Base-by-base conservation (phyloP, 1,140 invertebrate genomes). In the Dreissena rostriformis region DNA sequence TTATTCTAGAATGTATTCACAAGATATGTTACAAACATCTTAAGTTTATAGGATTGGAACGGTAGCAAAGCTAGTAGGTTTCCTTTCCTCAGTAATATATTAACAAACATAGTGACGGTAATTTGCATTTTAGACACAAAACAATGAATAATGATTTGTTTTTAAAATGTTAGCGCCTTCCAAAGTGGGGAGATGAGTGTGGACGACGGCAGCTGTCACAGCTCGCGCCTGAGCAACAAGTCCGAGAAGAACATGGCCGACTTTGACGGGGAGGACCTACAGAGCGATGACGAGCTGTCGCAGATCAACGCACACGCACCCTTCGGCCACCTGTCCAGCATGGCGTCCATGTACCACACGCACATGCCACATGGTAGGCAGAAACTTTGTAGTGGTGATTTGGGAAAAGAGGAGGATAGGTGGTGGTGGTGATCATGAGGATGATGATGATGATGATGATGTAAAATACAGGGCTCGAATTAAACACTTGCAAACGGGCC, bases 191-290 rank as follows among this genome's bases (percentile, higher is more conserved):
- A 96, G 85, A 95, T 96, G 26, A 93, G 92, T 86, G 92, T 92
- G 5, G 94, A 94, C 90, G 95, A 96, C 84, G 88, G 91, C n/a
- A 92, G 91, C 78, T 93, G 92, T 82, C 92, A 93, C 89, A 98
- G 97, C 61, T 98, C 97, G 26, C 95, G 97, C 24, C 96, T 98
- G 93, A 97, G 97, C 63, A 97, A 96, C 80, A 98, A 98, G 94
- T 98, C 97, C n/a, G 97, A 98, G 87, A 98, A 98, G 86, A 98
- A 98, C 92, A 96, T 98, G 95, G 97, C 97, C 0, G 97, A 98
- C 93, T 97, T 98, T 90, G 97, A 98, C 87, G 98, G 97, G 29
- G 97, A 98, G 90, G 97, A 98, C 53, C 96, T 28, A 96, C 96
- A 92, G 96, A 98, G 91, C 82, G 92, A 93, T 78, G 97, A 98